These are phyloP conservation scores for Elysia crispata DNA, from an alignment of 2,888 invertebrate species.

Conservation along the genomic window DNA sequence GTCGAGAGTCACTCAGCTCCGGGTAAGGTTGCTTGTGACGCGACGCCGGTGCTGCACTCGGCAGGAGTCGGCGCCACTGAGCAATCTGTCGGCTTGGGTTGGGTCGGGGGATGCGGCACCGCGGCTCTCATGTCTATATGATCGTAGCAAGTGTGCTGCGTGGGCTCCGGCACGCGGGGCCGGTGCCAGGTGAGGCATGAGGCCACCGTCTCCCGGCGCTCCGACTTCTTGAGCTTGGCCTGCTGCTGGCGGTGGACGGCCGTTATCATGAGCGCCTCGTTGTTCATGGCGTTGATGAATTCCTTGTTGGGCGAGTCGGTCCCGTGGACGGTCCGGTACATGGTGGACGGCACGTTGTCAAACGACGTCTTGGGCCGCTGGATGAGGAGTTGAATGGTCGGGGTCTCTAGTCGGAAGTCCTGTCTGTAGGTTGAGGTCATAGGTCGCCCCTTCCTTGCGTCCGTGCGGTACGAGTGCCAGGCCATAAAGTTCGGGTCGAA, in stretches of 20 bases:
- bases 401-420: constrained; percentile 58
- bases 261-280: constrained; percentile 64
- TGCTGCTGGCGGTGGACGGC: constrained; percentile 60
- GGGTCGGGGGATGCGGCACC: not conserved
- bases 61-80: not conserved
- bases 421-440: constrained; percentile 67
- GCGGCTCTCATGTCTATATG: constrained; percentile 22
- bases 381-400: constrained; percentile 60
- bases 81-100: not conserved
- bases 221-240: constrained; percentile 59
- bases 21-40: too few species aligned
- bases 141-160: constrained; percentile 39
- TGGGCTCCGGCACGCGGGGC: constrained; percentile 48
- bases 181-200: constrained; percentile 69
- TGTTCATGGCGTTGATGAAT: constrained; percentile 66
- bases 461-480: constrained; percentile 69
- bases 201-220: constrained; percentile 67
- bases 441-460: constrained; percentile 60
- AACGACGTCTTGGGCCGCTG: constrained; percentile 70
- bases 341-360: constrained; percentile 64
- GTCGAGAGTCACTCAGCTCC: too few species aligned
- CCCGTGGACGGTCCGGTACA: constrained; percentile 73
- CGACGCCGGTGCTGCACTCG: too few species aligned
- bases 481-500: constrained; percentile 69
- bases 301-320: constrained; percentile 65